phyloP scores from a whole-genome alignment of 1,140 invertebrate genomes.

The Drosophila seguyi region DNA sequence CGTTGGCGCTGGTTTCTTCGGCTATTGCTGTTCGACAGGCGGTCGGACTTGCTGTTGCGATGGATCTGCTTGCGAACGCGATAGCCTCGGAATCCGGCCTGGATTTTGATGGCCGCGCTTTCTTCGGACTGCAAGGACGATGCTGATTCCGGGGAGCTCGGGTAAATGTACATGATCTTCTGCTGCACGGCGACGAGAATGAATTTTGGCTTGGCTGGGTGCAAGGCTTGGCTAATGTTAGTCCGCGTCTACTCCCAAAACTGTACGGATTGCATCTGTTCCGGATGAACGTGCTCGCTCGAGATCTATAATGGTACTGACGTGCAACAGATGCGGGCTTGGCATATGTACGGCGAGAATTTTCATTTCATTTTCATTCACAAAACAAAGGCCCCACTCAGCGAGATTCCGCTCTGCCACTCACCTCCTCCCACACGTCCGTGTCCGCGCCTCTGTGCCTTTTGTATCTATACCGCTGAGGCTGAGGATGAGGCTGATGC shows the following conservation, averaged over 20 bases:
- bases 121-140: slow-evolving; percentile 83
- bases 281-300: slow-evolving; percentile 56
- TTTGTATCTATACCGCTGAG: slow-evolving; percentile 37
- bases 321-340: slow-evolving; percentile 64
- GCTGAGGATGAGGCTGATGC: slow-evolving; percentile 4
- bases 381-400: slow-evolving; percentile 77
- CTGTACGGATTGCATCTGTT: slow-evolving; percentile 27
- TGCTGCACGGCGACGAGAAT: slow-evolving; percentile 41
- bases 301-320: slow-evolving; percentile 74
- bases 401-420: slow-evolving; percentile 20
- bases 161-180: slow-evolving; percentile 84
- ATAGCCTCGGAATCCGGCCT: slow-evolving; percentile 90
- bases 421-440: slow-evolving; percentile 23
- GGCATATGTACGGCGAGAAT: slow-evolving; percentile 70
- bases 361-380: slow-evolving; percentile 81
- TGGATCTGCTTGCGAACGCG: slow-evolving; percentile 89
- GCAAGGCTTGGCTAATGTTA: slow-evolving; percentile 13
- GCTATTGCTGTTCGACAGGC: slow-evolving; percentile 24
- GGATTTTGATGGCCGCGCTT: slow-evolving; percentile 90
- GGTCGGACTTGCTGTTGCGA: slow-evolving; percentile 67
- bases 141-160: slow-evolving; percentile 77
- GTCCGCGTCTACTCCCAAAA: slow-evolving; percentile 38
- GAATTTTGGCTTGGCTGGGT: slow-evolving; percentile 5
- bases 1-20: slow-evolving; percentile 59
- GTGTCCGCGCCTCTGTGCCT: slow-evolving; percentile 26